Base-by-base conservation (phyloP, 1,140 invertebrate species). In the Bradysia coprophila region DNA sequence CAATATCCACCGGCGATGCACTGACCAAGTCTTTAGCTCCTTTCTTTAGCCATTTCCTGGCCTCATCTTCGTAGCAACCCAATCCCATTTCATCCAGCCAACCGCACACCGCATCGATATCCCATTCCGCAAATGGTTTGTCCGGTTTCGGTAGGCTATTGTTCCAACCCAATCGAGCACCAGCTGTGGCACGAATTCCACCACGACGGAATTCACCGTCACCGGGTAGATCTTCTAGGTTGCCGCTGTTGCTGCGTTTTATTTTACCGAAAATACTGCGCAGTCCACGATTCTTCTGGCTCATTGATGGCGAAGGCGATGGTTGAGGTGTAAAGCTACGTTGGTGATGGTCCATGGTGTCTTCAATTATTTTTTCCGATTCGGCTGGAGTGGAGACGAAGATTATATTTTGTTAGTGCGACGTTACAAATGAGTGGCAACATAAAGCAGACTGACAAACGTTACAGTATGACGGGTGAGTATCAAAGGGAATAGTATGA, bases 21-120 rank as follows among this genome's bases (percentile, higher is more conserved):
- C 77, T 73, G 11, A 95, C 68, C 19, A 99, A 62, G 44, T 91
- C 86, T 23, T 59, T 55, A 1, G 76, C 64, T 3, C 89, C 80
- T 50, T 74, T 78, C 43, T 76, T 78, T 13, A 89, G 73, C 85
- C 86, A 92, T 11, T 54, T 46, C 41, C 75, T 65, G 51, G 78
- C 77, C 46, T 92, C 83, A 2, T 67, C 57, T 13, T 78, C 69
- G 59, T 94, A 95, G 56, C 72, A 72, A 43, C 84, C 83, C 2
- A 98, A 68, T 1, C 92, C 91, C 38, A 96, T 66, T 41, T 80
- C 76, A 47, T 78, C 71, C 21, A 98, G 54, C 94, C 94, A 98
- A 33, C 78, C 76, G 51, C 78, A 80, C 0, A 96, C 73, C 24
- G 85, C 77, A 38, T 91, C 85, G 6, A 74, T 69, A 49, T 82